phyloP scores from a whole-genome alignment of 1,140 invertebrate species.

The Eciton burchellii region DNA sequence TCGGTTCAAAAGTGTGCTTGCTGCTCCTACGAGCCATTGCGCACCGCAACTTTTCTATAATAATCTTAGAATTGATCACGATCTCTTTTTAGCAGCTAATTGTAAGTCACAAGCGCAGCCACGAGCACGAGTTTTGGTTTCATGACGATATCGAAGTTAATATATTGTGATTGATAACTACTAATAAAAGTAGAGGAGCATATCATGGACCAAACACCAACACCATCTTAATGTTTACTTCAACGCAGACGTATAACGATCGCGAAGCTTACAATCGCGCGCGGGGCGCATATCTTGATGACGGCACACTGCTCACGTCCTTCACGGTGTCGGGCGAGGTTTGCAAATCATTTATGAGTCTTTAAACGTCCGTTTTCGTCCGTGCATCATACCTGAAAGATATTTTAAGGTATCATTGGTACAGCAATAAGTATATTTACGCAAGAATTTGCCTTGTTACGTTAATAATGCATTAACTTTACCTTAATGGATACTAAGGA shows the following conservation, averaged over 20 bases:
- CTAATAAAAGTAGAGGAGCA: constrained; percentile 47
- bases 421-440: constrained; percentile 33
- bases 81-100: constrained; percentile 58
- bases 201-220: constrained; percentile 57
- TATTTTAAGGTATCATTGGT: constrained; percentile 22
- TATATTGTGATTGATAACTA: constrained; percentile 59
- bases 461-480: constrained; percentile 3
- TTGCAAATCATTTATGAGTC: constrained; percentile 34
- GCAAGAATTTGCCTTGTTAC: constrained; percentile 31
- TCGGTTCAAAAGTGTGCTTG: constrained; percentile 15
- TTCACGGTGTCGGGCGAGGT: constrained; percentile 18
- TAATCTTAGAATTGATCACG: constrained; percentile 55
- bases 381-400: constrained; percentile 25
- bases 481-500: background rate
- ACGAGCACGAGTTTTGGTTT: constrained; percentile 59
- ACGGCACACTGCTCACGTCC: constrained; percentile 8
- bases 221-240: constrained; percentile 29
- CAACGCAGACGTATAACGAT: constrained; percentile 20
- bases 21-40: constrained; percentile 35
- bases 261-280: constrained; percentile 13
- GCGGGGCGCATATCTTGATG: constrained; percentile 39
- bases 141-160: constrained; percentile 55
- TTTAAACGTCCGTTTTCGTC: constrained; percentile 12
- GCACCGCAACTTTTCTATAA: constrained; percentile 56
- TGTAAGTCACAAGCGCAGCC: constrained; percentile 49